Evolutionary conservation across 2,888 invertebrate species (phyloP).

Genomic region (Drosophila quinaria): DNA sequence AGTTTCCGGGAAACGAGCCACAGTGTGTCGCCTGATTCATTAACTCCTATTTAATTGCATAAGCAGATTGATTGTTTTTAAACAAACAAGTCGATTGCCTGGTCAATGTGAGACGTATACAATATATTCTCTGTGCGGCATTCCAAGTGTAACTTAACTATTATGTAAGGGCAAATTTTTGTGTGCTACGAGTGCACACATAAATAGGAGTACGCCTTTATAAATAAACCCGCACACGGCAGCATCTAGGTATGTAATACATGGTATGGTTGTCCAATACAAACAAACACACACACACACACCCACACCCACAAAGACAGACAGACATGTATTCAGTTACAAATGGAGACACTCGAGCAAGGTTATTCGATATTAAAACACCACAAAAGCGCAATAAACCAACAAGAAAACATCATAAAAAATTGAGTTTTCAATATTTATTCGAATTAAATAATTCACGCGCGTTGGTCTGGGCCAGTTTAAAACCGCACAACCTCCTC

Average conservation of each 20-base stretch:
- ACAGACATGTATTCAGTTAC: slow-evolving; percentile 13
- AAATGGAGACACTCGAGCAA: slow-evolving; percentile 48
- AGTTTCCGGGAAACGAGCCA: too few relatives aligned
- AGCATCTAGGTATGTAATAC: slow-evolving; percentile 10
- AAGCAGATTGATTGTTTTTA: slow-evolving; percentile 3
- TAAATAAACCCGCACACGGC: slow-evolving; percentile 11
- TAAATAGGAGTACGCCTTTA: slow-evolving; percentile 11
- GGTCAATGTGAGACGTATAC: neutral
- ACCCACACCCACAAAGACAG: slow-evolving; percentile 4
- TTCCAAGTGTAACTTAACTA: slow-evolving; percentile 4
- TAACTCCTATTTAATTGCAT: slow-evolving; percentile 5
- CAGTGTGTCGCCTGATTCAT: too few relatives aligned
- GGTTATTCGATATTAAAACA: slow-evolving; percentile 68
- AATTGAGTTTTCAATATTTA: slow-evolving; percentile 79
- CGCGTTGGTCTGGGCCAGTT: slow-evolving; percentile 47
- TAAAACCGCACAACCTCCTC: slow-evolving; percentile 48
- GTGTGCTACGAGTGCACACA: slow-evolving; percentile 26
- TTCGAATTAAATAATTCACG: slow-evolving; percentile 79
- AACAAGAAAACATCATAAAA: slow-evolving; percentile 77
- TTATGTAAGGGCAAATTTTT: slow-evolving; percentile 8
- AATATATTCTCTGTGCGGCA: neutral
- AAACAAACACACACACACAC: slow-evolving; percentile 20
- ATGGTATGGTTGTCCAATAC: slow-evolving; percentile 19
- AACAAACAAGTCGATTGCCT: neutral
- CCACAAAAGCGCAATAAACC: slow-evolving; percentile 78